phyloP scores from a whole-genome alignment of 2,888 invertebrate genomes.

The Drosophila setosimentum region DNA sequence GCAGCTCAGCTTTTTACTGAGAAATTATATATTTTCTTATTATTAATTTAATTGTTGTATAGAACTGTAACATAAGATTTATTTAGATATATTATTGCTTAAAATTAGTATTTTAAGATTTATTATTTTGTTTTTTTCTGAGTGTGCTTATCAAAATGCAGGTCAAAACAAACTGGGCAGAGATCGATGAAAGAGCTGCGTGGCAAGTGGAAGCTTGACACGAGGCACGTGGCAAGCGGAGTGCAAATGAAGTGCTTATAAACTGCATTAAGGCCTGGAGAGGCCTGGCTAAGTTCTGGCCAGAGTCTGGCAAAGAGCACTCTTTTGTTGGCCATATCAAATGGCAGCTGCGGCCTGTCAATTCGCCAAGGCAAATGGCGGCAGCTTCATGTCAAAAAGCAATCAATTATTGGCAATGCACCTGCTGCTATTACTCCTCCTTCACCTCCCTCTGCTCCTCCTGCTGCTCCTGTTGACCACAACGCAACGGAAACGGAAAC shows the following conservation, averaged over 20 bases:
- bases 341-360: constrained; percentile 50
- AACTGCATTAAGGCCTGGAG: constrained; percentile 9
- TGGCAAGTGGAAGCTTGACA: background rate
- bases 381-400: constrained; percentile 73
- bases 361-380: constrained; percentile 33
- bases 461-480: constrained; percentile 42
- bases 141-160: constrained; percentile 19
- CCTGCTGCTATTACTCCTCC: background rate
- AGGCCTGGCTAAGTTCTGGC: constrained; percentile 1
- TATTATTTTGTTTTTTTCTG: background rate
- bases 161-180: constrained; percentile 2
- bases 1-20: background rate
- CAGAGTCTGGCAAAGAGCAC: constrained; percentile 8
- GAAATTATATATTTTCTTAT: background rate
- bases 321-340: constrained; percentile 54
- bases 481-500: constrained; percentile 65
- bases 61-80: too few relatives aligned
- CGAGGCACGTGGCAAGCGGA: constrained; percentile 7
- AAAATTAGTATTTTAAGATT: too few relatives aligned
- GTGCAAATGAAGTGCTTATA: constrained; percentile 51
- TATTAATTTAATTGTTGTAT: too few relatives aligned
- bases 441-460: constrained; percentile 8
- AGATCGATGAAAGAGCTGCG: constrained; percentile 7
- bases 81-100: too few relatives aligned
- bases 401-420: constrained; percentile 74